Conservation (phyloP, 1,140 invertebrate species). For the Drosophila pruinosa region DNA sequence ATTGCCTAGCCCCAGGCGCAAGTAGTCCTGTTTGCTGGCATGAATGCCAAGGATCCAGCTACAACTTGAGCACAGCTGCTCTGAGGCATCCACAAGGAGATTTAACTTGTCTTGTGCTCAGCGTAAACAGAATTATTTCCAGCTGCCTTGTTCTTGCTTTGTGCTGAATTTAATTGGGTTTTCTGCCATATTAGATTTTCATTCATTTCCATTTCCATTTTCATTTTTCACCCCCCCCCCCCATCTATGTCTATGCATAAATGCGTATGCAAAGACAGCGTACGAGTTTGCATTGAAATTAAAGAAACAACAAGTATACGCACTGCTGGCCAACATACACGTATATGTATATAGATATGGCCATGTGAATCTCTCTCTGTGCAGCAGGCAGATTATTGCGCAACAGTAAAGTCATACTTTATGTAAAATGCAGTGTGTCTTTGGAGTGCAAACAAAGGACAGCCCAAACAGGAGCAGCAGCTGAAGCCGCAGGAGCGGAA, state of each 20-base stretch:
- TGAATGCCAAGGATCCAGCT: not conserved
- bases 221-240: not conserved
- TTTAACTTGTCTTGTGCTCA: constrained; percentile 69
- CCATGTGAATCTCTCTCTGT: not conserved
- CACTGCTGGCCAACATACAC: not conserved
- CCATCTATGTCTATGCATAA: constrained; percentile 3
- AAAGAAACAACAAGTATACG: constrained; percentile 2
- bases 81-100: constrained; percentile 41
- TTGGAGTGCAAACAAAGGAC: constrained; percentile 20
- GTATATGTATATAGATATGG: not conserved
- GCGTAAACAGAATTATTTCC: constrained; percentile 68
- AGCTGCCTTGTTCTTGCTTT: constrained; percentile 52
- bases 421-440: constrained; percentile 32
- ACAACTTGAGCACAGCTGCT: constrained; percentile 40
- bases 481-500: not conserved
- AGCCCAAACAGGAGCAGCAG: not conserved
- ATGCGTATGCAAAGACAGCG: not conserved
- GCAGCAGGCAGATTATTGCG: constrained; percentile 14
- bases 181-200: constrained; percentile 77
- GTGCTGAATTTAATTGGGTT: constrained; percentile 72
- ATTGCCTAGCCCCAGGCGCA: constrained; percentile 35
- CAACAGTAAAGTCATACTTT: constrained; percentile 21
- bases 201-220: constrained; percentile 25
- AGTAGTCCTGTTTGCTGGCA: not conserved
- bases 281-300: not conserved